A percentile compares a stretch with the other conserved stretches of the same genome.
These are phyloP conservation scores for Hydra vulgaris DNA, from an alignment of 30 jellyfish, hydroid and myxozoan species.

Conservation along the genomic window DNA sequence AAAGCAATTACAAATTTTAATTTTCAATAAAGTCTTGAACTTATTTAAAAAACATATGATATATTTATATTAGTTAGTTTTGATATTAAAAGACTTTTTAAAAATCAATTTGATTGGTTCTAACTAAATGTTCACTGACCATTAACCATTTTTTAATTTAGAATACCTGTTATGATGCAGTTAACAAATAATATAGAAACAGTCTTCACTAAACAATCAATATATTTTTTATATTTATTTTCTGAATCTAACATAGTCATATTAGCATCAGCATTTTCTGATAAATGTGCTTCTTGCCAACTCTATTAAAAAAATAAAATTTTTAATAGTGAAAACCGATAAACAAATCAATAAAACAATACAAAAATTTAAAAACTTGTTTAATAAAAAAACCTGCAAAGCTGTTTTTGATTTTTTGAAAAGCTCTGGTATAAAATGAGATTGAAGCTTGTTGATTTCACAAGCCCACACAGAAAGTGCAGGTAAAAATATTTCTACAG, in stretches of 20 bases:
- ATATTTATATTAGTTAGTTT: no score
- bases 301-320: slow-evolving; percentile 9
- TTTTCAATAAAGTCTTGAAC: no score
- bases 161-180: slow-evolving; percentile 15
- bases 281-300: slow-evolving; percentile 35
- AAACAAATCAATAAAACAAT: no score
- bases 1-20: no score
- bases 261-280: slow-evolving; percentile 3
- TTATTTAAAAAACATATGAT: no score
- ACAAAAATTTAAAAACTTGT: no score
- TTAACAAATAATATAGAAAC: slow-evolving; percentile 18
- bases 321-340: no score
- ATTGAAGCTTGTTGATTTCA: slow-evolving; percentile 51
- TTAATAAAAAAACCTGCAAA: slow-evolving; percentile 53
- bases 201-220: slow-evolving; percentile 21
- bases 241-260: slow-evolving; percentile 9
- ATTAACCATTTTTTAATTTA: no score
- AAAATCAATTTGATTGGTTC: no score
- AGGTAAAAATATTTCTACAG: slow-evolving; percentile 56
- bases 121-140: no score
- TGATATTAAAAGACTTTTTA: no score
- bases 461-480: slow-evolving; percentile 80
- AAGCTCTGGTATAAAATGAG: slow-evolving; percentile 38
- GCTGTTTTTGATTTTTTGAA: slow-evolving; percentile 29
- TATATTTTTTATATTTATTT: slow-evolving; percentile 7